These are phyloP conservation scores for Drosophila paulistorum DNA, from an alignment of 1,140 invertebrate genomes.

Conservation along the genomic window DNA sequence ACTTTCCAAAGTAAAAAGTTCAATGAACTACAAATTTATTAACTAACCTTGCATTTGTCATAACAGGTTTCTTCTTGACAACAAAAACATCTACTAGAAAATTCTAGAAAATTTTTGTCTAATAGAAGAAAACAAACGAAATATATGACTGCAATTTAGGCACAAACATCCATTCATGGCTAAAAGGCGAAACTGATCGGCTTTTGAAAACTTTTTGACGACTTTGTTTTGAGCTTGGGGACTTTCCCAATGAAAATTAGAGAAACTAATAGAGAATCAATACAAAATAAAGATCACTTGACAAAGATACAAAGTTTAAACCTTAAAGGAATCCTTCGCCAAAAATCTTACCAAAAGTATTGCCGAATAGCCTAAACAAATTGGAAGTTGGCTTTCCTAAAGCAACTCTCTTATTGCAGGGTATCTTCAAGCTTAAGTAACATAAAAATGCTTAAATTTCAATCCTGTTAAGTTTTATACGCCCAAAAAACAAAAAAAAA, in stretches of 20 bases:
- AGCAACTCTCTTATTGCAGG: too few species aligned
- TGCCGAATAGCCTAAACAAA: too few species aligned
- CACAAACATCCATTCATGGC: not conserved
- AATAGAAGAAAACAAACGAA: not conserved
- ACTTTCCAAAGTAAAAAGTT: constrained; percentile 34
- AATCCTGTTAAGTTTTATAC: not conserved
- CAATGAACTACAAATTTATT: constrained; percentile 28
- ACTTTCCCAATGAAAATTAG: too few species aligned
- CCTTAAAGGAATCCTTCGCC: too few species aligned
- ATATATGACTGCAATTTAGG: constrained; percentile 5
- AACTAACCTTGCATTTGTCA: not conserved
- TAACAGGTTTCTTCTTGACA: constrained; percentile 22
- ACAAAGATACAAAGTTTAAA: too few species aligned
- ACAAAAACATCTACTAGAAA: not conserved
- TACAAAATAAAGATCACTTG: too few species aligned
- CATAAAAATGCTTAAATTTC: too few species aligned
- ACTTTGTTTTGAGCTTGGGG: not conserved
- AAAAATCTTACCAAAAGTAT: too few species aligned
- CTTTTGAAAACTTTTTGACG: constrained; percentile 3
- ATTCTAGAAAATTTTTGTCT: not conserved
- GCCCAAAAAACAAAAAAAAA: too few species aligned
- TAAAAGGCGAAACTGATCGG: not conserved
- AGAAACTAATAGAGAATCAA: too few species aligned
- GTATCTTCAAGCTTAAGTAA: too few species aligned
- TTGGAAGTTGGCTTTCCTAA: too few species aligned